Conservation (phyloP, 2,113 vertebrate species). For the Rhabdomys dilectus region DNA sequence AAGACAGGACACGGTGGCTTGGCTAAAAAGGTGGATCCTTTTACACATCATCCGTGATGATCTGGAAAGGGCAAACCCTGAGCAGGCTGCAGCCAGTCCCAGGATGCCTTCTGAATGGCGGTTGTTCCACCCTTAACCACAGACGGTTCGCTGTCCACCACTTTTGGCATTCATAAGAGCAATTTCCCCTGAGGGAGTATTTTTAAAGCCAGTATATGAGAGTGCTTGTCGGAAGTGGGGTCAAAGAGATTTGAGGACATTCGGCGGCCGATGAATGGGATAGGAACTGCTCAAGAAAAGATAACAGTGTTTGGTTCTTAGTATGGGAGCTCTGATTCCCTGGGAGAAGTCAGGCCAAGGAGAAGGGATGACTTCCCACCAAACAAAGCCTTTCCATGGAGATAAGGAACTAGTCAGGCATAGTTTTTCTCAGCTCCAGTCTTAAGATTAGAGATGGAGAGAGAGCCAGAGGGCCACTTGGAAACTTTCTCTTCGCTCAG, state of each 20-base stretch:
- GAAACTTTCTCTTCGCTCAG: background rate
- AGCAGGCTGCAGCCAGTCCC: slow-evolving; percentile 14
- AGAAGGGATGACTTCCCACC: slow-evolving; percentile 72
- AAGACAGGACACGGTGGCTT: background rate
- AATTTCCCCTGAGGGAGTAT: slow-evolving; percentile 73
- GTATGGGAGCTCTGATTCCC: slow-evolving; percentile 78
- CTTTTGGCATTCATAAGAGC: slow-evolving; percentile 69
- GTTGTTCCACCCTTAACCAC: slow-evolving; percentile 78
- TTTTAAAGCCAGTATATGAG: slow-evolving; percentile 82
- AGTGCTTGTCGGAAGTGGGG: slow-evolving; percentile 75
- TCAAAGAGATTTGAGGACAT: slow-evolving; percentile 65
- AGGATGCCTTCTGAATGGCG: slow-evolving; percentile 65
- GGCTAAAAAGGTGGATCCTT: background rate
- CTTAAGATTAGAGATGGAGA: slow-evolving; percentile 1
- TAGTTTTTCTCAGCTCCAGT: slow-evolving; percentile 58
- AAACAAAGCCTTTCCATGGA: slow-evolving; percentile 77
- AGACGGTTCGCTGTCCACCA: slow-evolving; percentile 47
- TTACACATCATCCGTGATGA: slow-evolving; percentile 1
- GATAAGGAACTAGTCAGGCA: slow-evolving; percentile 79
- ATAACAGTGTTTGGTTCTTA: slow-evolving; percentile 49
- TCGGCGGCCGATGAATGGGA: slow-evolving; percentile 1
- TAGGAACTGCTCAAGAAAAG: slow-evolving; percentile 22
- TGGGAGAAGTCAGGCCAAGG: slow-evolving; percentile 78
- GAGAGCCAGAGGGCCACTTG: background rate
- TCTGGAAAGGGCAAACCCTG: slow-evolving; percentile 23